Evolutionary conservation across 2,888 invertebrate genomes (phyloP).

Genomic region (Drosophila kuntzei): DNA sequence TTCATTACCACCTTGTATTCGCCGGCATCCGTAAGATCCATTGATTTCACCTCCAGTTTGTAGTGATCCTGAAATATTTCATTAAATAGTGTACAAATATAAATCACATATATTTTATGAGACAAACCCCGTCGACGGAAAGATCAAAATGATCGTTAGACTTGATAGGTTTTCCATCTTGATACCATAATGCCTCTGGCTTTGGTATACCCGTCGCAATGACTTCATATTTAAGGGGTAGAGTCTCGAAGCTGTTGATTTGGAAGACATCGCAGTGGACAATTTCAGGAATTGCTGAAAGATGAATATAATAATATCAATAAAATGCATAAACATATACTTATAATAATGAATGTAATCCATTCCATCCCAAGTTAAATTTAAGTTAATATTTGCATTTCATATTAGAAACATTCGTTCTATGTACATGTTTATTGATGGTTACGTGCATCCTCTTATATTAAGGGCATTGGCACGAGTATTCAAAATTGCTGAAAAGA

Average conservation of each 20-base stretch:
- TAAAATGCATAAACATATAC: not conserved
- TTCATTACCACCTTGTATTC: constrained; percentile 92
- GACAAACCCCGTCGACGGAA: constrained; percentile 87
- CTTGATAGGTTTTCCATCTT: constrained; percentile 90
- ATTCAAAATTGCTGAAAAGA: constrained; percentile 1
- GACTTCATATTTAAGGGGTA: constrained; percentile 92
- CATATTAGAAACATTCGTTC: constrained; percentile 12
- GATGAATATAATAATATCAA: constrained; percentile 69
- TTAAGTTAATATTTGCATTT: constrained; percentile 18
- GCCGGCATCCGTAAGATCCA: constrained; percentile 91
- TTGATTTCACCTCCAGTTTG: constrained; percentile 90
- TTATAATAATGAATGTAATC: not conserved
- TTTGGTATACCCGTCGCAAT: constrained; percentile 91
- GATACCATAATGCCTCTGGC: constrained; percentile 92
- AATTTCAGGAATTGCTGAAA: constrained; percentile 89
- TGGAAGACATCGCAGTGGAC: constrained; percentile 91
- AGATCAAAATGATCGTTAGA: constrained; percentile 88
- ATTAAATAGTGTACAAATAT: not conserved
- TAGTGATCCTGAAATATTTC: constrained; percentile 87
- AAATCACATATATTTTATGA: fast-evolving
- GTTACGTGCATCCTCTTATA: constrained; percentile 4
- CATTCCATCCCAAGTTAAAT: constrained; percentile 10
- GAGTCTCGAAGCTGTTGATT: constrained; percentile 91
- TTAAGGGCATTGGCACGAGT: constrained; percentile 1
- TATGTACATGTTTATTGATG: constrained; percentile 20